Evolutionary conservation across 2,797 vertebrate genomes (phyloP).

Genomic region (Bradypodion ventrale): DNA sequence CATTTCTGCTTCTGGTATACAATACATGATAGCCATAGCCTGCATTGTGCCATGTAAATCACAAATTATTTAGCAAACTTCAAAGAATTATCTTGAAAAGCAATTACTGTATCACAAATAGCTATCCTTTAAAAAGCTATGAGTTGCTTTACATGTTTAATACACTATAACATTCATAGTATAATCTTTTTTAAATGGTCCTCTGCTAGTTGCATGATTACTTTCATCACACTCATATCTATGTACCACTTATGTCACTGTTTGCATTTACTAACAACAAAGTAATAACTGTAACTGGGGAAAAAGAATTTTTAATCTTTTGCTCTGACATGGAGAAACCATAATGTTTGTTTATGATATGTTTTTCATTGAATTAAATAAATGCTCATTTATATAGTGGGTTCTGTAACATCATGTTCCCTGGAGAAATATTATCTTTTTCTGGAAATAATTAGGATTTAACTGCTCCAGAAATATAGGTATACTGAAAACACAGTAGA

Average conservation of each 20-base stretch:
- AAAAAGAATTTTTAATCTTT: conserved; percentile 8
- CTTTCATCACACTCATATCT: not conserved
- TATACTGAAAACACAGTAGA: not conserved
- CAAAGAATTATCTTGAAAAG: conserved; percentile 39
- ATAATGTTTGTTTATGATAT: not conserved
- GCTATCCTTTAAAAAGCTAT: not conserved
- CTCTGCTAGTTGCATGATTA: not conserved
- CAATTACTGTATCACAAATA: not conserved
- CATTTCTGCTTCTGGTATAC: too few species aligned
- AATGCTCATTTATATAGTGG: not conserved
- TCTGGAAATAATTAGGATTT: not conserved
- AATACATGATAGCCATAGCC: not conserved
- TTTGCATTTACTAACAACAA: conserved; percentile 35
- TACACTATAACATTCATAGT: not conserved
- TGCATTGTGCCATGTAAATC: not conserved
- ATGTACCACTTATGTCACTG: conserved; percentile 7
- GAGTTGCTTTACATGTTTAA: not conserved
- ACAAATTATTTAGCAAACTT: conserved; percentile 14
- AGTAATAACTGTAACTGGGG: not conserved
- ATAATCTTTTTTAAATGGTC: not conserved
- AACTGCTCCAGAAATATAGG: not conserved
- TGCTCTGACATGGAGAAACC: conserved; percentile 28
- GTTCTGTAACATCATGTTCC: conserved; percentile 13
- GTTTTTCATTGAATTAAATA: too few species aligned
- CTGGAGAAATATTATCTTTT: conserved; percentile 14